Percentiles rank a stretch among this genome's conserved stretches.
Evolutionary conservation across 2,113 vertebrate genomes (phyloP).

Genomic region (human (Homo sapiens)): DNA sequence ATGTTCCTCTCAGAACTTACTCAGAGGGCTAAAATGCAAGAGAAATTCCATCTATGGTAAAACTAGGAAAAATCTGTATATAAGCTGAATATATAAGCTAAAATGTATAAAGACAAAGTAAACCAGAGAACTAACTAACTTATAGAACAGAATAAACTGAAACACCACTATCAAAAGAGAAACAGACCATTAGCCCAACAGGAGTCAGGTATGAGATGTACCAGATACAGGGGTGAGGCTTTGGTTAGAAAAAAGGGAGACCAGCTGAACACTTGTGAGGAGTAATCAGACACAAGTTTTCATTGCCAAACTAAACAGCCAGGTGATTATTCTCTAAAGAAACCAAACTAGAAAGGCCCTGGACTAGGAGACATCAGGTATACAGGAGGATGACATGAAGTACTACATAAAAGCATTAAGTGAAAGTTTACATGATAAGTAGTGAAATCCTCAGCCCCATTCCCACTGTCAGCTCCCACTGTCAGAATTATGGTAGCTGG

Average conservation of each 20-base stretch:
- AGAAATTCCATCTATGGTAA: conserved; percentile 7
- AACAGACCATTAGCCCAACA: neutral
- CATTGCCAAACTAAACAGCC: neutral
- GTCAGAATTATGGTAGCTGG: neutral
- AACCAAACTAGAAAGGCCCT: neutral
- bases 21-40: neutral
- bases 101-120: neutral
- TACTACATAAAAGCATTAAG: neutral
- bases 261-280: neutral
- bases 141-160: conserved; percentile 3
- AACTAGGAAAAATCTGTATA: neutral
- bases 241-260: neutral
- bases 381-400: neutral
- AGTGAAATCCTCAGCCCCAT: neutral
- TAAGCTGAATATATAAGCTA: neutral
- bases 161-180: neutral
- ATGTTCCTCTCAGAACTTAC: neutral
- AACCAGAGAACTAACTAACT: neutral
- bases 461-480: neutral
- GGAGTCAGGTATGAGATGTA: neutral
- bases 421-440: neutral
- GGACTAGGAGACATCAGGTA: neutral
- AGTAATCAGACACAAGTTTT: neutral
- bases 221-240: neutral
- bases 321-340: neutral